Conservation (phyloP, 2,797 vertebrate genomes). For the Acestrorhynchus altus region DNA sequence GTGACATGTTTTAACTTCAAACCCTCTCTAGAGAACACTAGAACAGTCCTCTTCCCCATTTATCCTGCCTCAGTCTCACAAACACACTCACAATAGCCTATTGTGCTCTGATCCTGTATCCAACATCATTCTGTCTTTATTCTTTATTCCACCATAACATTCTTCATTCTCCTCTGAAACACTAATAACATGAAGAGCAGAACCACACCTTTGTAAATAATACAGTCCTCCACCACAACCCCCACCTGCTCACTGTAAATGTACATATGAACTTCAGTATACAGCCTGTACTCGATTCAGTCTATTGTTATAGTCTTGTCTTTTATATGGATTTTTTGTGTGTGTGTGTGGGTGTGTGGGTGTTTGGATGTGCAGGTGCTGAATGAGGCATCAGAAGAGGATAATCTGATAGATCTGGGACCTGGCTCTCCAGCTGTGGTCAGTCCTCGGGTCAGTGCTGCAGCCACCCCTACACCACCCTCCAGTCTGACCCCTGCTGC, state of each 20-base stretch:
- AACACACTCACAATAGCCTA: constrained; percentile 20
- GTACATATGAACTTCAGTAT: constrained; percentile 13
- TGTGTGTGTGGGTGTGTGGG: background rate
- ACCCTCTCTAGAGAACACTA: constrained; percentile 22
- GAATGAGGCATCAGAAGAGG: constrained; percentile 90
- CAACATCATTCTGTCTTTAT: background rate
- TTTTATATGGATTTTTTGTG: constrained; percentile 25
- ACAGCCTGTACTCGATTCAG: background rate
- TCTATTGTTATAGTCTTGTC: background rate
- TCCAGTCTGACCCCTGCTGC: constrained; percentile 39
- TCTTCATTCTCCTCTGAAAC: background rate
- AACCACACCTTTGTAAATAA: background rate
- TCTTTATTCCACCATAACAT: background rate
- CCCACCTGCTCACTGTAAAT: background rate
- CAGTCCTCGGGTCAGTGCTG: constrained; percentile 82
- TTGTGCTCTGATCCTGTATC: constrained; percentile 6
- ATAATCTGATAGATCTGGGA: constrained; percentile 96
- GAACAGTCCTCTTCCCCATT: constrained; percentile 17
- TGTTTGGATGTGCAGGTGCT: constrained; percentile 79
- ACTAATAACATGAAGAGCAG: background rate
- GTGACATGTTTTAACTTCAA: constrained; percentile 52
- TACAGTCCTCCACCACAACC: background rate
- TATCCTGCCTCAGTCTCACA: background rate
- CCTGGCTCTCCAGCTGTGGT: constrained; percentile 96
- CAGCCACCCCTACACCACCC: constrained; percentile 63